phyloP scores from a whole-genome alignment of 2,797 vertebrate genomes.

The Bovichtus variegatus region DNA sequence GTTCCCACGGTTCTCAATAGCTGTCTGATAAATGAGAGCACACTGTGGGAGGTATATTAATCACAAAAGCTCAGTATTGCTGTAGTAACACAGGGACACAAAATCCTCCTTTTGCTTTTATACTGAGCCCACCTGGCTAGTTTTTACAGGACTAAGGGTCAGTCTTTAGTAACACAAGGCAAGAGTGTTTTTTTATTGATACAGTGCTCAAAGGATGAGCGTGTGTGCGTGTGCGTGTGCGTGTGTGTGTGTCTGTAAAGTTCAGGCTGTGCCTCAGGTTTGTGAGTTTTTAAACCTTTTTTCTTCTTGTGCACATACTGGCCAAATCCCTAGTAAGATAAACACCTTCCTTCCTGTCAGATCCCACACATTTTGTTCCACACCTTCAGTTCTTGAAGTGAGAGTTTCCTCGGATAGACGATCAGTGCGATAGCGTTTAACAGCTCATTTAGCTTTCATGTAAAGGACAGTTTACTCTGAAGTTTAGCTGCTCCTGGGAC shows the following conservation, averaged over 20 bases:
- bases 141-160: constrained; percentile 64
- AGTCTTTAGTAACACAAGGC: constrained; percentile 59
- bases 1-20: constrained; percentile 78
- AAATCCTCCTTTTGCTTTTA: constrained; percentile 72
- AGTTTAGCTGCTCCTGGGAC: constrained; percentile 33
- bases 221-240: constrained; percentile 16
- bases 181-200: constrained; percentile 50
- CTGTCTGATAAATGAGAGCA: constrained; percentile 72
- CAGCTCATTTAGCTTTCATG: constrained; percentile 71
- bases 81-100: constrained; percentile 62
- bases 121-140: constrained; percentile 72
- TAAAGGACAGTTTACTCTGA: constrained; percentile 50
- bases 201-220: constrained; percentile 46
- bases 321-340: constrained; percentile 61
- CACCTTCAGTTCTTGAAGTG: constrained; percentile 31
- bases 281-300: constrained; percentile 50
- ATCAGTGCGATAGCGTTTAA: constrained; percentile 59
- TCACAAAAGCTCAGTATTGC: constrained; percentile 68
- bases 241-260: constrained; percentile 31
- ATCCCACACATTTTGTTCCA: constrained; percentile 53
- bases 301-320: constrained; percentile 30
- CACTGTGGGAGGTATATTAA: constrained; percentile 82
- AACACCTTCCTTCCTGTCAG: constrained; percentile 61
- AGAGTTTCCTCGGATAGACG: constrained; percentile 50
- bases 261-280: constrained; percentile 34